Conservation (phyloP, 23 tunicate genomes). For the Ciona savignyi region DNA sequence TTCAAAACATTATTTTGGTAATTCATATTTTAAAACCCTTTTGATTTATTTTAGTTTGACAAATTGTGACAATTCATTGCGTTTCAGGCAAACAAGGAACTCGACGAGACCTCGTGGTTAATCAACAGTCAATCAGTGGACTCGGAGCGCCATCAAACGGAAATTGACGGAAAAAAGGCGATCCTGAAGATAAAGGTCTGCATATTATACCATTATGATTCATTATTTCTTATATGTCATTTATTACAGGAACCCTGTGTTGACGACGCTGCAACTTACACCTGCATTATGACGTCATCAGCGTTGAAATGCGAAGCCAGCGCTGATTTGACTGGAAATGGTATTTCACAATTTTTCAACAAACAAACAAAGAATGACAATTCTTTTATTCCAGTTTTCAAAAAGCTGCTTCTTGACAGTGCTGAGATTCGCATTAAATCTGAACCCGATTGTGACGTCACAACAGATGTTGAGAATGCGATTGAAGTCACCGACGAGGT, state of each 20-base stretch:
- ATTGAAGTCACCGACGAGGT: not conserved
- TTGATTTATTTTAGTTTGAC: no score
- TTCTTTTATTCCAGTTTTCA: constrained; percentile 32
- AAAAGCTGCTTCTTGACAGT: constrained; percentile 38
- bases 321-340: constrained; percentile 80
- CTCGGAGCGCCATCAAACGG: constrained; percentile 14
- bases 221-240: not conserved
- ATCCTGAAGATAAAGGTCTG: constrained; percentile 39
- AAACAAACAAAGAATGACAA: not conserved
- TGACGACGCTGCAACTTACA: constrained; percentile 74
- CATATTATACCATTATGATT: not conserved
- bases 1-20: no score
- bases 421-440: constrained; percentile 29
- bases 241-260: constrained; percentile 48
- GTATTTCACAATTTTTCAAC: constrained; percentile 13
- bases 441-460: constrained; percentile 10
- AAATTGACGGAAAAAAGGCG: constrained; percentile 8
- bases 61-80: no score
- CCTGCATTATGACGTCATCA: constrained; percentile 50
- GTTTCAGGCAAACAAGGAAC: not conserved
- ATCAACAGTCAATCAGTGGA: constrained; percentile 35
- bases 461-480: not conserved
- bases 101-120: constrained; percentile 44
- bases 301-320: constrained; percentile 41
- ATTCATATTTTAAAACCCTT: no score